Evolutionary conservation across 2,888 invertebrate species (phyloP).

Genomic region (Pogonocherus hispidulus): DNA sequence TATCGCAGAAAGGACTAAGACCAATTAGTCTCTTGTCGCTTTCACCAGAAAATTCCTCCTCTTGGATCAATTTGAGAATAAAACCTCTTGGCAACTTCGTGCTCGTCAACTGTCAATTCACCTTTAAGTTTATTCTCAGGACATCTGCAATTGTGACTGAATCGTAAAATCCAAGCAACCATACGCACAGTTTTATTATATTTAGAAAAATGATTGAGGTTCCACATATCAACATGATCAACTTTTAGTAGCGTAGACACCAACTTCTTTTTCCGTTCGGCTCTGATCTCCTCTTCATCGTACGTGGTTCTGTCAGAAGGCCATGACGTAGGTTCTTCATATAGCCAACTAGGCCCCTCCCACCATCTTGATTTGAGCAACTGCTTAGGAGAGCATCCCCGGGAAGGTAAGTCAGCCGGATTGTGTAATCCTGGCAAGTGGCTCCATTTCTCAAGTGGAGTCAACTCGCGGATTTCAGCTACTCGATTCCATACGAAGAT

Average conservation of each 20-base stretch:
- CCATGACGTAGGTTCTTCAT: background rate
- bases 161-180: conserved; percentile 40
- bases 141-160: conserved; percentile 29
- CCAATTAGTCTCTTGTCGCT: conserved; percentile 8
- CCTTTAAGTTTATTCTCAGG: background rate
- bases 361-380: background rate
- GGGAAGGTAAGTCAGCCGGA: conserved; percentile 4
- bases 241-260: background rate
- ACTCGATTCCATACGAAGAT: conserved; percentile 30
- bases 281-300: background rate
- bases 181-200: conserved; percentile 34
- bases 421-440: conserved; percentile 20
- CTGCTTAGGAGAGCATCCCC: conserved; percentile 7
- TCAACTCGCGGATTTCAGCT: conserved; percentile 20
- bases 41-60: conserved; percentile 21
- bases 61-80: conserved; percentile 37
- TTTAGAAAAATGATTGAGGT: conserved; percentile 3
- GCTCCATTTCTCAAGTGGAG: conserved; percentile 13
- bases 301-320: background rate
- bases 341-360: background rate
- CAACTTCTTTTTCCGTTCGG: background rate
- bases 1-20: conserved; percentile 31
- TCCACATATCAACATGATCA: background rate
- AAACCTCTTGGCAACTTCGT: conserved; percentile 29
- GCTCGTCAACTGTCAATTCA: conserved; percentile 28